Conservation (phyloP, 2,113 vertebrate species). For the Odocoileus hemionus region DNA sequence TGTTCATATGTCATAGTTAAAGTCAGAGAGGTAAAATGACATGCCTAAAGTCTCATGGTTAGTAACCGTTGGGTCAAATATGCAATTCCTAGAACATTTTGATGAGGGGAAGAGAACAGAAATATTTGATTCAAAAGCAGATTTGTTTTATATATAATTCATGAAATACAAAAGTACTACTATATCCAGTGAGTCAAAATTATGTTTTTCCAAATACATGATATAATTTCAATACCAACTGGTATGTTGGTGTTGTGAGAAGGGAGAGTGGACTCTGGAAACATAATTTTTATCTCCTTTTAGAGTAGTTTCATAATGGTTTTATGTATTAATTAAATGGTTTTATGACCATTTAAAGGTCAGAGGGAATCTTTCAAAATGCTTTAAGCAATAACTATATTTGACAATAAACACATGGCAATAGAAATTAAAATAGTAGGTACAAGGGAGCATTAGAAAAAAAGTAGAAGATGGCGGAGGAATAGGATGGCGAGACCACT, state of each 20-base stretch:
- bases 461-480: too few relatives aligned
- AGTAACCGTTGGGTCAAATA: background rate
- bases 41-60: background rate
- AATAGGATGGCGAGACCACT: too few relatives aligned
- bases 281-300: background rate
- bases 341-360: background rate
- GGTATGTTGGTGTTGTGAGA: background rate
- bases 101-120: background rate
- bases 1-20: background rate
- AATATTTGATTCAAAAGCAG: background rate
- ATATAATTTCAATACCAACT: background rate
- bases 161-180: background rate
- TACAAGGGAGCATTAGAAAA: background rate
- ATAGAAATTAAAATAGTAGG: background rate
- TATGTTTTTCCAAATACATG: background rate
- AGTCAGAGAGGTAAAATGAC: background rate
- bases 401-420: background rate
- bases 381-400: background rate
- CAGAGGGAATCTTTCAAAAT: constrained; percentile 1
- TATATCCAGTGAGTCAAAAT: background rate
- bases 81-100: background rate
- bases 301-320: background rate
- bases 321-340: background rate
- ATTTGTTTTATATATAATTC: background rate
- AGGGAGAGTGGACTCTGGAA: background rate